These are phyloP conservation scores for Natrix natrix DNA, from an alignment of 2,797 vertebrate genomes.

Conservation along the genomic window DNA sequence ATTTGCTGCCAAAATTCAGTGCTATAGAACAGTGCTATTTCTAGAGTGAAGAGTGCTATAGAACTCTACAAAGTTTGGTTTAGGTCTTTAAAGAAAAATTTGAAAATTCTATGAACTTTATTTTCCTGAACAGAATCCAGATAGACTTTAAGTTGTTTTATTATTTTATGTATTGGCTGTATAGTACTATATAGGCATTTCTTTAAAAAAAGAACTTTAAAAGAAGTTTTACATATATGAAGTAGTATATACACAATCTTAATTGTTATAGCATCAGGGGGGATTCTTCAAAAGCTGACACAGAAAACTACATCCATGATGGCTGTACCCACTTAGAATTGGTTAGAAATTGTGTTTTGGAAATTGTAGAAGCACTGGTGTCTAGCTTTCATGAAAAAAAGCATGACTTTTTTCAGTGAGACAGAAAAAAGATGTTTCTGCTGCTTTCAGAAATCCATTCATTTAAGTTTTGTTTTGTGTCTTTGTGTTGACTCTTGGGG, in stretches of 20 bases:
- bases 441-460: not conserved
- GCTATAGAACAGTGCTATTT: not conserved
- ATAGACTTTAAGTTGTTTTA: not conserved
- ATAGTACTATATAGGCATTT: not conserved
- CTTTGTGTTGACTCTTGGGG: not conserved
- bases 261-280: not conserved
- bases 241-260: not conserved
- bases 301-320: not conserved
- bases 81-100: not conserved
- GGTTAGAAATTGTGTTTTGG: not conserved
- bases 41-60: too few species aligned
- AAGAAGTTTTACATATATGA: not conserved
- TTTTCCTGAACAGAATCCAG: not conserved
- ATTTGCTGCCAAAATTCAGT: not conserved
- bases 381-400: not conserved
- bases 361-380: not conserved
- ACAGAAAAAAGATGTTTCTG: not conserved
- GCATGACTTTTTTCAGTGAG: not conserved
- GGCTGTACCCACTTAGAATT: not conserved
- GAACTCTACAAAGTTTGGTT: not conserved
- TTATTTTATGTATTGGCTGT: not conserved
- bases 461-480: not conserved
- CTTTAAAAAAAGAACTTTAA: not conserved
- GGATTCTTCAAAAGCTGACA: not conserved
- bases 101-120: not conserved